phyloP scores from a whole-genome alignment of 2,888 invertebrate genomes.

The Mythimna albipuncta region DNA sequence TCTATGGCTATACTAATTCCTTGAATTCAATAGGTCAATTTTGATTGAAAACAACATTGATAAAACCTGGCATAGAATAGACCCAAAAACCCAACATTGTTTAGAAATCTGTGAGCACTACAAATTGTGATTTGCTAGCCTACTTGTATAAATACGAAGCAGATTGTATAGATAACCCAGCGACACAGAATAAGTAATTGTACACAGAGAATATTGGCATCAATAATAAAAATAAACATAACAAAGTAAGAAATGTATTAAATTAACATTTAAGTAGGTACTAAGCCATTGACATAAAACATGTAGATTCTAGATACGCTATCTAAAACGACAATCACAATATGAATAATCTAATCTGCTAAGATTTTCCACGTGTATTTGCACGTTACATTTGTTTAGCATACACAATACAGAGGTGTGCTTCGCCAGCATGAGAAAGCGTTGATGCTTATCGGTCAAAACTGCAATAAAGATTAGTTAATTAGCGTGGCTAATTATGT shows the following conservation, averaged over 20 bases:
- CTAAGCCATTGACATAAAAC: neutral
- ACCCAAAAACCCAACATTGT: neutral
- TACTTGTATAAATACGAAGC: too few species aligned
- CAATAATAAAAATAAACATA: too few species aligned
- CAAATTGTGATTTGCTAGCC: too few species aligned
- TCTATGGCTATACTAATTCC: neutral
- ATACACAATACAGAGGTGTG: neutral
- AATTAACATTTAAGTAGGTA: neutral
- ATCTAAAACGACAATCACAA: constrained; percentile 19
- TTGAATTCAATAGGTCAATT: too few species aligned
- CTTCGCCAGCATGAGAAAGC: neutral
- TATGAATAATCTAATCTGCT: constrained; percentile 22
- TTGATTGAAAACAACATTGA: neutral
- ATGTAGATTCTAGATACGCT: neutral
- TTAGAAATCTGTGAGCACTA: too few species aligned
- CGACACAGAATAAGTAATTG: too few species aligned
- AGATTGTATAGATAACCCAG: too few species aligned
- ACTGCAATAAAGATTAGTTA: constrained; percentile 20
- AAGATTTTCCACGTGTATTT: constrained; percentile 20
- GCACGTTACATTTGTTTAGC: constrained; percentile 11
- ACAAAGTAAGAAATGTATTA: too few species aligned
- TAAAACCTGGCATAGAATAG: neutral
- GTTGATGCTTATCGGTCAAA: constrained; percentile 14
- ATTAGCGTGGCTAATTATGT: constrained; percentile 15
- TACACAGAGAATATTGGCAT: too few species aligned